A percentile compares a stretch with the other conserved stretches of the same genome.
These are phyloP conservation scores for Anguilla pacifica DNA, from an alignment of 2,797 vertebrate genomes.

Conservation along the genomic window DNA sequence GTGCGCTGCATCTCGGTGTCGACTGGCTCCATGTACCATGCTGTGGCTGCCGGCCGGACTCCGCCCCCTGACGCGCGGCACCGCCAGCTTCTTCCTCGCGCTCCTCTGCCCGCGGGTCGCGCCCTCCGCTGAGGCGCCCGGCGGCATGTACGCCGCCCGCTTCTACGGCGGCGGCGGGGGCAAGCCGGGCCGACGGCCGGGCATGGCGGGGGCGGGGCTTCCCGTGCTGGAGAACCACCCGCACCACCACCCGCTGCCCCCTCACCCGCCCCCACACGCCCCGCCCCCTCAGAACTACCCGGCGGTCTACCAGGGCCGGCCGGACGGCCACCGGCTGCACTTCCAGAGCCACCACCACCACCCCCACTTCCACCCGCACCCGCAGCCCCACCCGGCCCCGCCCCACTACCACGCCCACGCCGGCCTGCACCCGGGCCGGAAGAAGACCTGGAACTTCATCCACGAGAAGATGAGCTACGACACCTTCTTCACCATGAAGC, in stretches of 20 bases:
- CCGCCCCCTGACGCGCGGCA: conserved; percentile 65
- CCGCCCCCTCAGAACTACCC: conserved; percentile 57
- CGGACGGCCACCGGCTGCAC: conserved; percentile 31
- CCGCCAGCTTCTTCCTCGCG: conserved; percentile 48
- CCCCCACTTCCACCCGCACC: conserved; percentile 50
- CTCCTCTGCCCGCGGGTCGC: conserved; percentile 31
- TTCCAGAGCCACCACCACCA: conserved; percentile 67
- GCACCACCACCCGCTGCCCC: conserved; percentile 45
- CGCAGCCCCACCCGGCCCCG: conserved; percentile 55
- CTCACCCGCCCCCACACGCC: conserved; percentile 57
- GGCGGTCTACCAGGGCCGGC: too few relatives aligned
- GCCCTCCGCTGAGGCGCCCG: conserved; percentile 27
- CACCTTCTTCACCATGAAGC: conserved; percentile 88
- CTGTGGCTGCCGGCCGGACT: conserved; percentile 59
- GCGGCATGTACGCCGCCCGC: conserved; percentile 71
- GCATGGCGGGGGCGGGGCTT: conserved; percentile 56
- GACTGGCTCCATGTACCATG: conserved; percentile 63
- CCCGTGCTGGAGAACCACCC: conserved; percentile 64
- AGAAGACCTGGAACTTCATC: conserved; percentile 87
- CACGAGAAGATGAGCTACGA: conserved; percentile 88
- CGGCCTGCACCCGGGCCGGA: conserved; percentile 66
- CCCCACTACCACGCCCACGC: conserved; percentile 64
- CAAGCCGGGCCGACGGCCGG: conserved; percentile 65
- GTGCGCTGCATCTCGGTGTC: conserved; percentile 37
- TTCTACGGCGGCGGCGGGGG: conserved; percentile 63